phyloP scores from a whole-genome alignment of 2,113 vertebrate genomes.

The Psittacula cyanocephala region DNA sequence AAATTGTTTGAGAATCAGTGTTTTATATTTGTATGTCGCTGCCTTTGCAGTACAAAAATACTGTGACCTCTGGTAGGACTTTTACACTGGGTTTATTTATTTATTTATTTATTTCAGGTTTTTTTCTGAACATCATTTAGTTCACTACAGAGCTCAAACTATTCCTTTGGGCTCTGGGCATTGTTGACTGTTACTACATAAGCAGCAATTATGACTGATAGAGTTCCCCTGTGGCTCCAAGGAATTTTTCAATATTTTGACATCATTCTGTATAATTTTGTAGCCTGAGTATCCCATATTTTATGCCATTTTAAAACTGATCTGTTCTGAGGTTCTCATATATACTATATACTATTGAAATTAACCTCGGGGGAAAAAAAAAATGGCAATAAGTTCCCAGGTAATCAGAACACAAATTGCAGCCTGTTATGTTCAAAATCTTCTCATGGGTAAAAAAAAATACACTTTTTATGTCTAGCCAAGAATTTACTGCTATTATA shows the following conservation, averaged over 20 bases:
- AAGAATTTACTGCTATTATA: neutral
- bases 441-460: neutral
- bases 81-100: neutral
- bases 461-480: neutral
- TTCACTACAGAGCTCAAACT: neutral
- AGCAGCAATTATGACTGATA: neutral
- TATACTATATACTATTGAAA: neutral
- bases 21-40: neutral
- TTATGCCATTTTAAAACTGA: neutral
- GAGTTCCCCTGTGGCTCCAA: neutral
- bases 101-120: neutral
- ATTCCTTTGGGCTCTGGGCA: neutral
- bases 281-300: neutral
- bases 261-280: neutral
- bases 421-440: neutral
- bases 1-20: neutral
- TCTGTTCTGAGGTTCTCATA: neutral
- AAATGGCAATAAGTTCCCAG: neutral
- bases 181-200: neutral
- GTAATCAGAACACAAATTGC: neutral
- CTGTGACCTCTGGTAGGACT: neutral
- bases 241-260: neutral
- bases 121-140: neutral
- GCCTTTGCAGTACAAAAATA: neutral
- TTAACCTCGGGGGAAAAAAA: neutral